phyloP scores from a whole-genome alignment of 2,888 invertebrate species.

The Trissolcus brochymenae region DNA sequence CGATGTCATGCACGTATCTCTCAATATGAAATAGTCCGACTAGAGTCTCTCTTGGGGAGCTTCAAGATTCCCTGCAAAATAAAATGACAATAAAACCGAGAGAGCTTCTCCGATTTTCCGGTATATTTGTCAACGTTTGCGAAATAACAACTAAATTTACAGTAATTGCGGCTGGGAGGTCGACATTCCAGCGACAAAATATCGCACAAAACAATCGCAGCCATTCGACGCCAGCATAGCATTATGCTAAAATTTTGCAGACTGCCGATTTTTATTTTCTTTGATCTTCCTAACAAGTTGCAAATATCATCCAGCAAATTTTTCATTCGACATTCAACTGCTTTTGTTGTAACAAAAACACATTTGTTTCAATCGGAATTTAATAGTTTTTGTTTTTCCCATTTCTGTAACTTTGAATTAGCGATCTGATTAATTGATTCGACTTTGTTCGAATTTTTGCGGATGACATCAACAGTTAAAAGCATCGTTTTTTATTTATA shows the following conservation, averaged over 20 bases:
- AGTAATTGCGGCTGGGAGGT: slow-evolving; percentile 6
- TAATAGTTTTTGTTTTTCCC: too few species aligned
- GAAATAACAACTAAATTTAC: slow-evolving; percentile 1
- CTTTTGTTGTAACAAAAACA: too few species aligned
- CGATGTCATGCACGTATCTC: slow-evolving; percentile 6
- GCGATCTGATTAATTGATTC: too few species aligned
- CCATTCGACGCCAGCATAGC: slow-evolving; percentile 31
- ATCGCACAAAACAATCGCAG: slow-evolving; percentile 22
- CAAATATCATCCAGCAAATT: slow-evolving; percentile 20
- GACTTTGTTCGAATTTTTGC: too few species aligned
- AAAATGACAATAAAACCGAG: too few species aligned
- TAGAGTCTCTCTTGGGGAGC: not conserved
- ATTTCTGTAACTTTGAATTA: too few species aligned
- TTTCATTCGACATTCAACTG: slow-evolving; percentile 11
- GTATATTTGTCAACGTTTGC: not conserved
- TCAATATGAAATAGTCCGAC: not conserved
- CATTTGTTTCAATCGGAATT: too few species aligned
- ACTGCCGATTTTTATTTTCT: slow-evolving; percentile 13
- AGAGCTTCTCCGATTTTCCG: too few species aligned
- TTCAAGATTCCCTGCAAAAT: not conserved
- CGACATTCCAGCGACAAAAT: slow-evolving; percentile 17
- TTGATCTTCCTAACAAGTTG: slow-evolving; percentile 20
- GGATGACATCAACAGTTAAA: too few species aligned
- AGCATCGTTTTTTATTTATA: too few species aligned
- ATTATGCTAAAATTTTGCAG: slow-evolving; percentile 30